Evolutionary conservation across 2,797 vertebrate genomes (phyloP).

Genomic region (Neoniphon sammara): DNA sequence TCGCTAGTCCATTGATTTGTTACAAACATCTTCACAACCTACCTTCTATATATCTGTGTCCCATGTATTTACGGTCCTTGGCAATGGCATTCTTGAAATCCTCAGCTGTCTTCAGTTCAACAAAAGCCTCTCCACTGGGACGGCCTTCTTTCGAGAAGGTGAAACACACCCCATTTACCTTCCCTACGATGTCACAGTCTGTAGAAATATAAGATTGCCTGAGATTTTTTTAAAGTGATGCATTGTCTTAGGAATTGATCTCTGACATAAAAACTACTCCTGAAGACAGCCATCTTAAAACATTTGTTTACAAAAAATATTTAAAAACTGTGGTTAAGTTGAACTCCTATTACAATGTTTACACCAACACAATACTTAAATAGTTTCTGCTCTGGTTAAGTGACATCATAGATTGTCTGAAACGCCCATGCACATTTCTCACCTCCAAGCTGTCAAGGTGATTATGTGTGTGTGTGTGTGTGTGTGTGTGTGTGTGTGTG

Average conservation of each 20-base stretch:
- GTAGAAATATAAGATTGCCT: constrained; percentile 21
- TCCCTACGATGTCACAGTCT: constrained; percentile 87
- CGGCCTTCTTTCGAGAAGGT: constrained; percentile 89
- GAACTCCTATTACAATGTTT: too few relatives aligned
- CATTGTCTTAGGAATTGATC: not conserved
- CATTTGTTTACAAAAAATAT: not conserved
- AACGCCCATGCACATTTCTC: not conserved
- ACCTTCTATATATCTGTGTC: constrained; percentile 90
- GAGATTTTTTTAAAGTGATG: not conserved
- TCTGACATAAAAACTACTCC: not conserved
- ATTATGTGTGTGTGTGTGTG: not conserved
- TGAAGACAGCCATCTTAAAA: not conserved
- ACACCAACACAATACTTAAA: not conserved
- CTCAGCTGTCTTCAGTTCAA: constrained; percentile 85
- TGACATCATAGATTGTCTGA: not conserved
- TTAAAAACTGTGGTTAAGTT: not conserved
- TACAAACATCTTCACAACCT: constrained; percentile 21
- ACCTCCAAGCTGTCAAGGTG: not conserved
- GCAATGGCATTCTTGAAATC: constrained; percentile 87
- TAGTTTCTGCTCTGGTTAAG: not conserved
- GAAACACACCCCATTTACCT: constrained; percentile 86
- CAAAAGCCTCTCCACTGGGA: constrained; percentile 88
- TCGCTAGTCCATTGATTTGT: not conserved
- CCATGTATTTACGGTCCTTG: constrained; percentile 91
- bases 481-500: not conserved